Evolutionary conservation across 2,113 vertebrate species (phyloP).

Genomic region (Cervus canadensis): DNA sequence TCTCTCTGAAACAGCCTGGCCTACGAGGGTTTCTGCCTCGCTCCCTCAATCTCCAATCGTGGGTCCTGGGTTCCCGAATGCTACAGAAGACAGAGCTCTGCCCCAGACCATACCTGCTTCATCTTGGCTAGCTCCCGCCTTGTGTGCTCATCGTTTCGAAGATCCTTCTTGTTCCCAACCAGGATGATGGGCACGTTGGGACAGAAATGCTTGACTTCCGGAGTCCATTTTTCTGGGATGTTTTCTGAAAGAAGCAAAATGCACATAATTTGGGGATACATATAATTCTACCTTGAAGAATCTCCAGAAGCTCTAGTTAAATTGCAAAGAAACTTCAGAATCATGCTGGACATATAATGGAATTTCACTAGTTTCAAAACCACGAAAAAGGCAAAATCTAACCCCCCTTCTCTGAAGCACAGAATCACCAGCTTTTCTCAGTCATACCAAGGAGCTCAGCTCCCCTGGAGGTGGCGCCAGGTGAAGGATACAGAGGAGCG

Average conservation of each 20-base stretch:
- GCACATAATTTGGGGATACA: not conserved
- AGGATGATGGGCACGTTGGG: conserved; percentile 99
- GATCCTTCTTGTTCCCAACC: conserved; percentile 99
- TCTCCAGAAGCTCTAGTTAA: not conserved
- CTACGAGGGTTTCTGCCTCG: not conserved
- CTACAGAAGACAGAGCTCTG: not conserved
- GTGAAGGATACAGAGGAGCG: not conserved
- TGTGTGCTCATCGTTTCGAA: conserved; percentile 98
- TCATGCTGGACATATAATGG: not conserved
- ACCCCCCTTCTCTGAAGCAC: not conserved
- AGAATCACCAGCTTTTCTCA: not conserved
- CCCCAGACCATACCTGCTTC: conserved; percentile 90
- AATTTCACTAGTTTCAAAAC: conserved; percentile 28
- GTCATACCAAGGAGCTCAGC: not conserved
- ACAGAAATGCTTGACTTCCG: conserved; percentile 99
- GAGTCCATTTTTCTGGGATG: conserved; percentile 99
- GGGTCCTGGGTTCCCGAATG: not conserved
- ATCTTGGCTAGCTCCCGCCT: conserved; percentile 97
- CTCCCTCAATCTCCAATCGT: not conserved
- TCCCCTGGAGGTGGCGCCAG: not conserved
- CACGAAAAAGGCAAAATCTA: conserved; percentile 46
- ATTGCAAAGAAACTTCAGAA: not conserved
- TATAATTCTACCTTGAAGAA: not conserved
- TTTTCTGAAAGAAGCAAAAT: conserved; percentile 85
- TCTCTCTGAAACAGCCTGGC: not conserved